Conservation (phyloP, 2,797 vertebrate genomes). For the Macropodus opercularis region DNA sequence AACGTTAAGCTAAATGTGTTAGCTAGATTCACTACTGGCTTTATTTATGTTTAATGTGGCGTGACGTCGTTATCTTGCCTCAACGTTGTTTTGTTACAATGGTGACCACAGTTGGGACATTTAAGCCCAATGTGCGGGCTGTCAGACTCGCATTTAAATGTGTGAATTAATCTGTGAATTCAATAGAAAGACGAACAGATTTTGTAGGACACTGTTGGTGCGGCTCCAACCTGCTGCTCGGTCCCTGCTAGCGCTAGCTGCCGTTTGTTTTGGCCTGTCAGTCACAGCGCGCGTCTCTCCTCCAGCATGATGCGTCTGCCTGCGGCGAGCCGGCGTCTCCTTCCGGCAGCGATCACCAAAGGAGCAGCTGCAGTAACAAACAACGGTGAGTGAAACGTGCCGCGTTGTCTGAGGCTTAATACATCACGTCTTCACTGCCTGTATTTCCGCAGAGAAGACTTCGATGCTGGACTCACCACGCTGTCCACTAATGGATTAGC, state of each 20-base stretch:
- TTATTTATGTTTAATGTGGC: not conserved
- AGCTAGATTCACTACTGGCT: not conserved
- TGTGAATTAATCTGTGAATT: not conserved
- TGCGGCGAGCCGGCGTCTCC: slow-evolving; percentile 74
- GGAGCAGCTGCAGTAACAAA: slow-evolving; percentile 53
- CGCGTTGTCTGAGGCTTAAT: slow-evolving; percentile 9
- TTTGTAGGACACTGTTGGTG: not conserved
- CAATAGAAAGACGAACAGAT: too few relatives aligned
- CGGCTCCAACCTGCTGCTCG: not conserved
- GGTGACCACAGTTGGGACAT: not conserved
- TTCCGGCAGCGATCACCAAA: slow-evolving; percentile 73
- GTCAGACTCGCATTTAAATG: not conserved
- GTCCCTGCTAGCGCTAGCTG: not conserved
- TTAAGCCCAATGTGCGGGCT: not conserved
- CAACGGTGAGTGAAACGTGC: slow-evolving; percentile 79
- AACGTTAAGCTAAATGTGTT: not conserved
- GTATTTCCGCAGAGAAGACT: slow-evolving; percentile 17
- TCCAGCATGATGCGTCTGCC: slow-evolving; percentile 85
- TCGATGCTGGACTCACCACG: slow-evolving; percentile 12
- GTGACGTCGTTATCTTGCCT: too few relatives aligned
- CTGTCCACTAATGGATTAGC: slow-evolving; percentile 53
- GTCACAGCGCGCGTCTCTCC: slow-evolving; percentile 45
- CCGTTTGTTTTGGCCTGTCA: not conserved
- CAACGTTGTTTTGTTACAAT: too few relatives aligned
- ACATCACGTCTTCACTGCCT: slow-evolving; percentile 4